Evolutionary conservation across 2,797 vertebrate species (phyloP).

Genomic region (Enteromius paludinosus): DNA sequence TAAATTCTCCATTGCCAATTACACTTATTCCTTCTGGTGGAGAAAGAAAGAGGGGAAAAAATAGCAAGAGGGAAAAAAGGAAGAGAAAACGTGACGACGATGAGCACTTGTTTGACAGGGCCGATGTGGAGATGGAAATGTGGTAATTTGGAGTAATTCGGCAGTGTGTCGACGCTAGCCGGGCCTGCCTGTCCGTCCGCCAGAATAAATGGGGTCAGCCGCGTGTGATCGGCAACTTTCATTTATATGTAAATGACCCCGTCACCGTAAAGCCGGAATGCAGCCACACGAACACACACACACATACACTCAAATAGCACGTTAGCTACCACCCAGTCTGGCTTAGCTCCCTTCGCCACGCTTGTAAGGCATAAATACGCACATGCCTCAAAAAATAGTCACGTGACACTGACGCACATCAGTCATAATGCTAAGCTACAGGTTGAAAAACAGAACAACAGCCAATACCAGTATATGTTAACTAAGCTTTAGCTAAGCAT

Average conservation of each 20-base stretch:
- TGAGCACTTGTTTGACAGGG: conserved; percentile 80
- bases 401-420: background rate
- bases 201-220: conserved; percentile 86
- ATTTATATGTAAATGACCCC: conserved; percentile 89
- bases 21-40: conserved; percentile 77
- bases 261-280: conserved; percentile 66
- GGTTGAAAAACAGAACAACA: background rate
- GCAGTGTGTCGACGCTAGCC: conserved; percentile 80
- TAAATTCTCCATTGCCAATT: conserved; percentile 84
- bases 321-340: conserved; percentile 19
- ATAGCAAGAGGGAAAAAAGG: conserved; percentile 55
- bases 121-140: conserved; percentile 85
- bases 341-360: conserved; percentile 26
- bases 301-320: conserved; percentile 39
- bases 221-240: conserved; percentile 88
- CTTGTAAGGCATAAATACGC: conserved; percentile 18
- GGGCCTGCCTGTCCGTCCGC: conserved; percentile 81
- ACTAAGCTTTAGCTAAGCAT: background rate
- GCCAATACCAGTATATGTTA: background rate
- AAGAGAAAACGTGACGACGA: conserved; percentile 68
- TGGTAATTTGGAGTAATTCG: conserved; percentile 87
- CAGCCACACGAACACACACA: conserved; percentile 67
- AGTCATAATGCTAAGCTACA: background rate
- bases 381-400: conserved; percentile 7
- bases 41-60: conserved; percentile 44